Conservation (phyloP, 1,140 invertebrate species). For the Holcopasites calliopsidis region DNA sequence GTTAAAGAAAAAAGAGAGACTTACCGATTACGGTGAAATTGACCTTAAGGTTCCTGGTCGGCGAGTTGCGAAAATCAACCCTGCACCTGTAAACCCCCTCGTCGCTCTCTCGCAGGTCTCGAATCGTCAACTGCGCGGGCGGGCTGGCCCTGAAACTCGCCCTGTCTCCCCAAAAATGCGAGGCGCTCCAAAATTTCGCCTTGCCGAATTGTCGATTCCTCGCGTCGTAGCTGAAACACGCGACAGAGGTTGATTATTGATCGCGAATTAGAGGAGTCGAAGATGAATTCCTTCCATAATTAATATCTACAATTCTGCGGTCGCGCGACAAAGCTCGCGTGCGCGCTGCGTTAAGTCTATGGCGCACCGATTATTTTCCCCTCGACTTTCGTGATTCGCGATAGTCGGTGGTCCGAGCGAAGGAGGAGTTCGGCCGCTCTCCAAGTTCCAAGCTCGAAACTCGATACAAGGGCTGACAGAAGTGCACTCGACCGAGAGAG, state of each 20-base stretch:
- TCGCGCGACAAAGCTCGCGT: no score
- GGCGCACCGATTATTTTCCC: slow-evolving; percentile 57
- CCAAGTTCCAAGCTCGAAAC: slow-evolving; percentile 24
- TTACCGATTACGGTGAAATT: slow-evolving; percentile 93
- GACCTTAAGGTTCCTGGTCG: slow-evolving; percentile 90
- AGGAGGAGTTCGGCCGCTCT: slow-evolving; percentile 1
- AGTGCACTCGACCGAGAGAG: slow-evolving; percentile 69
- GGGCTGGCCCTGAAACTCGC: slow-evolving; percentile 87
- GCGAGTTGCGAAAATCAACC: slow-evolving; percentile 93
- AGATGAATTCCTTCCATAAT: no score
- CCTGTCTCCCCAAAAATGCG: slow-evolving; percentile 87
- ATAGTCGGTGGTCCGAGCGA: slow-evolving; percentile 41
- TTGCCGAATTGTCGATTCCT: slow-evolving; percentile 85
- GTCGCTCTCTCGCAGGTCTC: slow-evolving; percentile 86
- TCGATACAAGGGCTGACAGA: slow-evolving; percentile 52
- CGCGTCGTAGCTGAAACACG: slow-evolving; percentile 88
- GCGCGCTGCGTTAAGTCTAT: background rate
- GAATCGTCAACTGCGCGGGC: slow-evolving; percentile 86
- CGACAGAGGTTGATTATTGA: background rate
- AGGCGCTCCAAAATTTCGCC: slow-evolving; percentile 89
- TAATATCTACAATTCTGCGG: no score
- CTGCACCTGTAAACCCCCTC: slow-evolving; percentile 92
- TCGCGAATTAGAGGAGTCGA: background rate
- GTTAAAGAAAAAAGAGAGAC: slow-evolving; percentile 69
- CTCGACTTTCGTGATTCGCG: slow-evolving; percentile 68